Percentiles rank a stretch among this genome's conserved stretches.
Evolutionary conservation across 2,113 vertebrate species (phyloP).

Genomic region (Physeter macrocephalus): DNA sequence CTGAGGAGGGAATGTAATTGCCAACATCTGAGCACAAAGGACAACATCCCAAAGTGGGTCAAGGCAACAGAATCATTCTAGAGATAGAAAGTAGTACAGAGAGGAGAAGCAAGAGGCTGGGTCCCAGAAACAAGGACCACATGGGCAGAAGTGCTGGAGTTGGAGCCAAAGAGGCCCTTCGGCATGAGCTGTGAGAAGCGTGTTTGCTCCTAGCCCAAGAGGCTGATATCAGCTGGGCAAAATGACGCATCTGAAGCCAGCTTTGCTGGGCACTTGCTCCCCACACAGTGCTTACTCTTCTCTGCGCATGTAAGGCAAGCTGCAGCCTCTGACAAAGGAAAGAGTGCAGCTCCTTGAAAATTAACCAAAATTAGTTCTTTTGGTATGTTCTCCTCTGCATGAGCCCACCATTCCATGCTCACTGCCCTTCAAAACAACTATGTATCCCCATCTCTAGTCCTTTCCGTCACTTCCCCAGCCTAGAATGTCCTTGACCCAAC

Average conservation of each 20-base stretch:
- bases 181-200: neutral
- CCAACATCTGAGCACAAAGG: neutral
- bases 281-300: neutral
- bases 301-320: neutral
- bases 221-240: neutral
- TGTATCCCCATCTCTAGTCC: no score
- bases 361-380: neutral
- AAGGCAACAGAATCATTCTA: neutral
- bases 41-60: neutral
- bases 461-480: neutral
- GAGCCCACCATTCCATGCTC: neutral
- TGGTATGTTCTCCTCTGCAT: neutral
- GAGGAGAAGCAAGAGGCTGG: neutral
- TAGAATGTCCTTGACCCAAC: neutral
- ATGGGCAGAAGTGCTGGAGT: neutral
- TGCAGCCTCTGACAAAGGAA: neutral
- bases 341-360: neutral
- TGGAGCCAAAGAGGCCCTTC: neutral
- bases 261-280: neutral
- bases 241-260: rapidly evolving
- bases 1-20: neutral
- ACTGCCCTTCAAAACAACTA: neutral
- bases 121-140: neutral
- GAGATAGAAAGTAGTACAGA: neutral
- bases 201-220: neutral